phyloP scores from a whole-genome alignment of 1,140 invertebrate genomes.

The Colletes gigas region DNA sequence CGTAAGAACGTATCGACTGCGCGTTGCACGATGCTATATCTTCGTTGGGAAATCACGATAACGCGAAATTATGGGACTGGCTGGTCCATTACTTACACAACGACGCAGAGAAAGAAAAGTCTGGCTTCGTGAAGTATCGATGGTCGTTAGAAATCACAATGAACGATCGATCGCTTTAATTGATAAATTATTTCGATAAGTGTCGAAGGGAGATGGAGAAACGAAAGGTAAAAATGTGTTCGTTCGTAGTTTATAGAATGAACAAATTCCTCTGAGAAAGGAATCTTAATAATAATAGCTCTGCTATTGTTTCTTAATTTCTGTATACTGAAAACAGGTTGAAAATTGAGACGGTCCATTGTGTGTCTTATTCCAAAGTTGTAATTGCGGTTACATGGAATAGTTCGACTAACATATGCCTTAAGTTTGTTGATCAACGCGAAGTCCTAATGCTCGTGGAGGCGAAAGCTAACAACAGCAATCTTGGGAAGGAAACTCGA shows the following conservation, averaged over 20 bases:
- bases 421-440: background rate
- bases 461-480: background rate
- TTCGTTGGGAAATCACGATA: background rate
- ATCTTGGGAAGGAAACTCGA: slow-evolving; percentile 2
- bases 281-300: too few relatives aligned
- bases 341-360: background rate
- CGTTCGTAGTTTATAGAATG: too few relatives aligned
- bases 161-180: too few relatives aligned
- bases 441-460: background rate
- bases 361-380: background rate
- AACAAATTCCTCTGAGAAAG: too few relatives aligned
- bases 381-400: background rate
- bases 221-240: too few relatives aligned
- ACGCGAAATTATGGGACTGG: background rate
- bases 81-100: slow-evolving; percentile 19
- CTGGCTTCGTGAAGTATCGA: background rate
- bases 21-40: background rate
- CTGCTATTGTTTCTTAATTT: too few relatives aligned
- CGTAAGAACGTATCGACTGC: background rate
- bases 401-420: background rate
- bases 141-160: too few relatives aligned
- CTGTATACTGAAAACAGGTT: too few relatives aligned
- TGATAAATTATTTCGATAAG: too few relatives aligned
- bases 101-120: background rate
- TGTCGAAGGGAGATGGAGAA: too few relatives aligned